Base-by-base conservation (phyloP, 2,888 invertebrate genomes). In the Ptychoptera contaminata region DNA sequence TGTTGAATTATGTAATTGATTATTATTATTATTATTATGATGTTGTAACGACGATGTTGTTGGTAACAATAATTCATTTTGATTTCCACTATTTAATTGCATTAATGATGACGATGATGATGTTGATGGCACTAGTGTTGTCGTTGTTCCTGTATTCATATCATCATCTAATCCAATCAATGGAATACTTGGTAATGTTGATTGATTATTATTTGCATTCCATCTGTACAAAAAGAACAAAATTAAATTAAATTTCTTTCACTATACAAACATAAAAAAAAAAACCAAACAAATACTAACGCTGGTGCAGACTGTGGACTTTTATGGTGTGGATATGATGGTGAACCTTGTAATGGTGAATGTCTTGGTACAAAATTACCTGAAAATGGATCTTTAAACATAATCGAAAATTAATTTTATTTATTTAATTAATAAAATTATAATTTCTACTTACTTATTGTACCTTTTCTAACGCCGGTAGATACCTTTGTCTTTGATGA, bases 111-210 rank as follows among this genome's bases (percentile, higher is more conserved):
- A 55, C 53, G 47, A 54, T 53, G 51, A 46, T 14, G 50, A 45
- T 37, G 49, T 30, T 11, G 53, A 52, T 49, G 53, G 60, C 48
- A 37, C 57, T 58, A 51, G 55, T 46, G 23, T 23, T 23, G 23
- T 23, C 23, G 23, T 23, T 23, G 23, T 23, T 23, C 23, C 23
- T 23, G 50, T 50, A 47, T 46, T 58, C 57, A 46, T 49, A 52
- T 61, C 65, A 53, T 80, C 80, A 58, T 80, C 80, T 47, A 79
- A 65, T 38, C 80, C 78, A 51, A 83, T 81, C 76, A 82, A 77
- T 7, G 84, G 83, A 50, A 80, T 68, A 53, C 79, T 83, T 51
- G 82, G 83, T 50, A 80, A 68, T 8, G 80, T 77, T 51, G 80
- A 79, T 61, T 76, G 77, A 40, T 74, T 71, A 52, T 74, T 74